Evolutionary conservation across 2,797 vertebrate species (phyloP).

Genomic region (Sebastiscus albofasciatus): DNA sequence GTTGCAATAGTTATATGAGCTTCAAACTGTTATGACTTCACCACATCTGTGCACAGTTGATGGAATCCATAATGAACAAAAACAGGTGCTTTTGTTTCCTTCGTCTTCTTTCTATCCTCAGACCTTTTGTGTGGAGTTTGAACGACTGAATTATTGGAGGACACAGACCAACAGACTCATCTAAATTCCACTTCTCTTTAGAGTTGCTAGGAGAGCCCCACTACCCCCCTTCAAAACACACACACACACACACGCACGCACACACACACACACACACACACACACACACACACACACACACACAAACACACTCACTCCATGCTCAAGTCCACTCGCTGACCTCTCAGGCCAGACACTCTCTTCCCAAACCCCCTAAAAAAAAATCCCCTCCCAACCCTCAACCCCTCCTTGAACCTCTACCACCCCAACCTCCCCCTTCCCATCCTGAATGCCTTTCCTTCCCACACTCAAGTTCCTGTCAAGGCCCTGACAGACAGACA

Average conservation of each 20-base stretch:
- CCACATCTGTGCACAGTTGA: background rate
- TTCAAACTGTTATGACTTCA: conserved; percentile 12
- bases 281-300: conserved; percentile 42
- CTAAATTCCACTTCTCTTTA: conserved; percentile 73
- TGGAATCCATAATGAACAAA: conserved; percentile 15
- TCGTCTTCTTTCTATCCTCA: conserved; percentile 6
- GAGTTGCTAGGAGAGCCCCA: conserved; percentile 71
- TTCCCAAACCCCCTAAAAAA: conserved; percentile 6
- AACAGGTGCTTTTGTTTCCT: conserved; percentile 12
- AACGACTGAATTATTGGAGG: conserved; percentile 44
- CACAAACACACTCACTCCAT: conserved; percentile 30
- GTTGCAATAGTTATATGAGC: background rate
- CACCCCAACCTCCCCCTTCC: background rate
- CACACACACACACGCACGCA: conserved; percentile 39
- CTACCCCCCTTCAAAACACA: background rate
- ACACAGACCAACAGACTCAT: conserved; percentile 71
- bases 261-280: conserved; percentile 33
- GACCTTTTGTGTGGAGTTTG: conserved; percentile 39
- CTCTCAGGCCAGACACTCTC: conserved; percentile 71
- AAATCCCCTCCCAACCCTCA: background rate
- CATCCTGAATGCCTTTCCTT: conserved; percentile 48
- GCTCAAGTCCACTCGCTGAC: conserved; percentile 75
- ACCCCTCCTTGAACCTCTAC: conserved; percentile 54
- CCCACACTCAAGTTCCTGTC: conserved; percentile 78
- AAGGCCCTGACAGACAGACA: conserved; percentile 69